Evolutionary conservation across 2,797 vertebrate species (phyloP).

Genomic region (Gymnocypris eckloni): DNA sequence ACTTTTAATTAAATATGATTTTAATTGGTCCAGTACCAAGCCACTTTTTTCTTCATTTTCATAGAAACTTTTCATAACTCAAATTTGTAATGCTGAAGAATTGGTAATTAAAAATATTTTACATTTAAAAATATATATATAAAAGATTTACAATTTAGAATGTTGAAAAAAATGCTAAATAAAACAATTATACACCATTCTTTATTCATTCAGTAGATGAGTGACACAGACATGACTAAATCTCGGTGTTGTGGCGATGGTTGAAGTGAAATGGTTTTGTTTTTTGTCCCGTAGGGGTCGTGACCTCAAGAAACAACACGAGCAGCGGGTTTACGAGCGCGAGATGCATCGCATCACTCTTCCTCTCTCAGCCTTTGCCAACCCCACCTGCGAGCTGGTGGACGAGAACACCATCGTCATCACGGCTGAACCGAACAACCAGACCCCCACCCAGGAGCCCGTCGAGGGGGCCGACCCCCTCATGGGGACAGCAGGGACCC

Average conservation of each 20-base stretch:
- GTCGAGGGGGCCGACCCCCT: constrained; percentile 82
- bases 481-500: constrained; percentile 89
- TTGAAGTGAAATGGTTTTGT: constrained; percentile 20
- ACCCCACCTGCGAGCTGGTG: constrained; percentile 90
- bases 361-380: constrained; percentile 91
- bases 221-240: neutral
- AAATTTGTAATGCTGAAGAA: neutral
- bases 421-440: constrained; percentile 72
- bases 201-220: neutral
- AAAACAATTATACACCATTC: neutral
- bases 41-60: neutral
- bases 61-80: neutral
- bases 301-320: constrained; percentile 87
- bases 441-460: constrained; percentile 77
- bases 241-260: neutral
- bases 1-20: neutral
- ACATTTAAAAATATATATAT: too few species aligned
- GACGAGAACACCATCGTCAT: constrained; percentile 91
- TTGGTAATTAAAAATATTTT: too few species aligned
- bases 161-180: neutral
- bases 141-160: too few species aligned
- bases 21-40: neutral
- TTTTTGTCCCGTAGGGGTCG: constrained; percentile 77
- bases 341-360: constrained; percentile 95
- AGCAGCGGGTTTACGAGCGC: constrained; percentile 87